Base-by-base conservation (phyloP, 2,113 vertebrate genomes). In the Ageneiosus marmoratus region DNA sequence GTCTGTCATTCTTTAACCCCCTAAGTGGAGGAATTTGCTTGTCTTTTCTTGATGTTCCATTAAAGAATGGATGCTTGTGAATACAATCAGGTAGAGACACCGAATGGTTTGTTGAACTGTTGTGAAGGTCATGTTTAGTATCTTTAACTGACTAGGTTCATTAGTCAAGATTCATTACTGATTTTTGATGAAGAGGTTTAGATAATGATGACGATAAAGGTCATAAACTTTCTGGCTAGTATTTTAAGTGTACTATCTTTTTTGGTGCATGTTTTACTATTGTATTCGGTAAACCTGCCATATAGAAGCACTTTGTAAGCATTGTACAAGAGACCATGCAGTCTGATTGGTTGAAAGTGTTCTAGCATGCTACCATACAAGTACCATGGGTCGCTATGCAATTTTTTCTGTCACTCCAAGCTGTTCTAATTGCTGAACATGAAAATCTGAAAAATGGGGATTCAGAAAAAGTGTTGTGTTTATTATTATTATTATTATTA, bases 1-100 rank as follows among this genome's bases (percentile, higher is more conserved):
- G 56, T 83, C 55, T 50, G 20, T 74, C 55, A 53, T 22, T 79
- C 51, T 63, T 27, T 75, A 37, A 18, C 48, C 48, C 24, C 20
- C 24, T 27, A 41, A 58, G 11, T 79, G 65, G 27, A 79, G 29
- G 82, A 77, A 53, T 51, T 51, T 83, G 74, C n/a, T 70, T 83
- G 27, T 72, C 34, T 58, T 50, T 51, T 78, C 18, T 34, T 69
- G 22, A 48, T 5, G 22, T 72, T 37, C 53, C 65, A 56, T 29
- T 79, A 62, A 70, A 41, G 44, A 48, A 58, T 50, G 75, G 18
- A 34, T 58, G 63, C 74, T 11, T 48, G 16, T 37, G 29, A 72
- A 60, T 60, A 55, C 48, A 56, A 1, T 29, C 27, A 7, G 69
- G 79, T 69, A n/a, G n/a, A 81, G 80, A 73, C 29, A 80, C 20